A percentile compares a stretch with the other conserved stretches of the same genome.
phyloP scores from a whole-genome alignment of 2,888 invertebrate species.

The Trachelus stipa region DNA sequence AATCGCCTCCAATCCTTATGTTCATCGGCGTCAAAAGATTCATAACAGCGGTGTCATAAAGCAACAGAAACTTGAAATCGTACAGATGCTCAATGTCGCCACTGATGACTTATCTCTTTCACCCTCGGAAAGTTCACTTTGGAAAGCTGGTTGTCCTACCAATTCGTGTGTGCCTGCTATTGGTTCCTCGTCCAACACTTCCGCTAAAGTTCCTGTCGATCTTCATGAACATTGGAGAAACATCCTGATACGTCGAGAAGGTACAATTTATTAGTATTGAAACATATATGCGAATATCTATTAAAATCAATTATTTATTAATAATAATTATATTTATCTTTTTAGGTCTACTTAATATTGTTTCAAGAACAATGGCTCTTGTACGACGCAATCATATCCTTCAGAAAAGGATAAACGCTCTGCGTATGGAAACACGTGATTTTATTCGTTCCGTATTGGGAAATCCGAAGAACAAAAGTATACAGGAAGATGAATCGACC shows the following conservation, averaged over 20 bases:
- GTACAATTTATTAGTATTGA: constrained; percentile 27
- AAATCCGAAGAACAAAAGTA: constrained; percentile 42
- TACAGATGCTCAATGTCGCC: constrained; percentile 20
- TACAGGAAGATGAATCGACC: not conserved
- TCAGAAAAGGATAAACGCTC: constrained; percentile 50
- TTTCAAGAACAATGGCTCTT: constrained; percentile 51
- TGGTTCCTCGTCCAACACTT: constrained; percentile 25
- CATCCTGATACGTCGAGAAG: constrained; percentile 44
- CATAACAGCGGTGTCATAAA: constrained; percentile 31
- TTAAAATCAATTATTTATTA: not conserved
- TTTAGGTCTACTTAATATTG: constrained; percentile 50
- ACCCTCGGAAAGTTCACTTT: constrained; percentile 30
- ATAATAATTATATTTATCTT: not conserved
- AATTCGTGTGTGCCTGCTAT: constrained; percentile 18
- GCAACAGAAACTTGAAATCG: constrained; percentile 38
- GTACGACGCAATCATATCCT: constrained; percentile 52
- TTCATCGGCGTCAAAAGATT: constrained; percentile 36
- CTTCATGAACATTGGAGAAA: constrained; percentile 34
- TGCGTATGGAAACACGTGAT: constrained; percentile 49
- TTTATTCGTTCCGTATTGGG: constrained; percentile 49
- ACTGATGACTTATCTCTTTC: constrained; percentile 17
- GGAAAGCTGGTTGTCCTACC: constrained; percentile 29
- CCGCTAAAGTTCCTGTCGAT: constrained; percentile 31
- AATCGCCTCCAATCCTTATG: constrained; percentile 36
- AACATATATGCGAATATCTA: not conserved